These are phyloP conservation scores for Elaphurus davidianus DNA, from an alignment of 2,113 vertebrate genomes.

Conservation along the genomic window DNA sequence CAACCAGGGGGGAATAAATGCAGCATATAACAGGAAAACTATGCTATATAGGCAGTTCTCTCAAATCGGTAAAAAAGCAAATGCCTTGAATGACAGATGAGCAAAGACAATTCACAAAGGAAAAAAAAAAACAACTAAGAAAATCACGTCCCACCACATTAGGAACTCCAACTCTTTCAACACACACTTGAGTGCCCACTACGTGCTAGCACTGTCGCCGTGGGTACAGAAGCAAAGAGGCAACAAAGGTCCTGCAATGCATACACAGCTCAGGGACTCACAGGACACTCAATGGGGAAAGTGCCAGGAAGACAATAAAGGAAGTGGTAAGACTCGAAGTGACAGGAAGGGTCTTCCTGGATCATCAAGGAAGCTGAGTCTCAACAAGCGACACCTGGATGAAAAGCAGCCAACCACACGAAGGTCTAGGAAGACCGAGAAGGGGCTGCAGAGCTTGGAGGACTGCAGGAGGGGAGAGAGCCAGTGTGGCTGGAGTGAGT, in stretches of 20 bases:
- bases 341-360: background rate
- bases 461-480: background rate
- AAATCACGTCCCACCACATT: background rate
- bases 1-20: background rate
- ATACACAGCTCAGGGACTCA: background rate
- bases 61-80: background rate
- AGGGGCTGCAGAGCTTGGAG: background rate
- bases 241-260: no score
- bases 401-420: background rate
- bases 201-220: fast-evolving
- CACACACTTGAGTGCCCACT: background rate
- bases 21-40: background rate
- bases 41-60: background rate
- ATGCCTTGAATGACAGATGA: background rate
- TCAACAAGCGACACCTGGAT: background rate
- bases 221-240: background rate
- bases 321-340: background rate
- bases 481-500: background rate
- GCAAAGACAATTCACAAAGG: background rate
- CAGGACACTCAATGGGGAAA: no score
- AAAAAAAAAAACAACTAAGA: background rate
- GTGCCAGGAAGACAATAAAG: background rate
- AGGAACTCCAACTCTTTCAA: background rate
- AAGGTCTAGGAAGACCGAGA: background rate
- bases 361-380: background rate